Percentiles rank a stretch among this genome's conserved stretches.
Evolutionary conservation across 1,140 invertebrate species (phyloP).

Genomic region (Bombus superbus): DNA sequence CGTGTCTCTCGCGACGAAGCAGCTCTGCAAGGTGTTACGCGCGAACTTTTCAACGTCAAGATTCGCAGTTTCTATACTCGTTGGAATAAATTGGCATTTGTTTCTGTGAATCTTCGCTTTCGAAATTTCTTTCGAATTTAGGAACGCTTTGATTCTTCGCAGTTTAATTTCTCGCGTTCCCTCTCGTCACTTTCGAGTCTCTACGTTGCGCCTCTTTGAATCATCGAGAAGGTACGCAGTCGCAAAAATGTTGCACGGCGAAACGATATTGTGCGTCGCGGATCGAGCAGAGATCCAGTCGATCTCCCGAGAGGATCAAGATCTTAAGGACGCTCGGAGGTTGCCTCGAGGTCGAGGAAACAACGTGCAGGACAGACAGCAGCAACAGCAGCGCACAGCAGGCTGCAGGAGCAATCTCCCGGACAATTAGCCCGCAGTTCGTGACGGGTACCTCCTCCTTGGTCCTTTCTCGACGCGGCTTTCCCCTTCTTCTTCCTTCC

Average conservation of each 20-base stretch:
- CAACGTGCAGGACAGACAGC: conserved; percentile 69
- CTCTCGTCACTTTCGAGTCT: no score
- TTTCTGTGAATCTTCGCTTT: not conserved
- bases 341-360: conserved; percentile 69
- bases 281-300: conserved; percentile 41
- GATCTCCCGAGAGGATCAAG: conserved; percentile 67
- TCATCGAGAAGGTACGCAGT: not conserved
- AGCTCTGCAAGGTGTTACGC: not conserved
- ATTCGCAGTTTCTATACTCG: not conserved
- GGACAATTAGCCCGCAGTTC: conserved; percentile 82
- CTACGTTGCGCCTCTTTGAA: not conserved
- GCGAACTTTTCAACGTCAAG: not conserved
- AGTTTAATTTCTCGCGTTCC: not conserved
- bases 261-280: conserved; percentile 50
- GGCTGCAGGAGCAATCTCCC: conserved; percentile 80
- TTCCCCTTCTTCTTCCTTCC: conserved; percentile 64
- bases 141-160: not conserved
- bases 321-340: conserved; percentile 69
- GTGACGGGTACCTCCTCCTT: conserved; percentile 79
- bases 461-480: conserved; percentile 66
- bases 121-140: not conserved
- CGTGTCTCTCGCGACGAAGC: not conserved
- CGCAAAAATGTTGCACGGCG: not conserved
- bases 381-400: conserved; percentile 69
- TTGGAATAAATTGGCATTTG: not conserved